These are phyloP conservation scores for Aegotheles bennettii DNA, from an alignment of 2,113 vertebrate species.

Conservation along the genomic window DNA sequence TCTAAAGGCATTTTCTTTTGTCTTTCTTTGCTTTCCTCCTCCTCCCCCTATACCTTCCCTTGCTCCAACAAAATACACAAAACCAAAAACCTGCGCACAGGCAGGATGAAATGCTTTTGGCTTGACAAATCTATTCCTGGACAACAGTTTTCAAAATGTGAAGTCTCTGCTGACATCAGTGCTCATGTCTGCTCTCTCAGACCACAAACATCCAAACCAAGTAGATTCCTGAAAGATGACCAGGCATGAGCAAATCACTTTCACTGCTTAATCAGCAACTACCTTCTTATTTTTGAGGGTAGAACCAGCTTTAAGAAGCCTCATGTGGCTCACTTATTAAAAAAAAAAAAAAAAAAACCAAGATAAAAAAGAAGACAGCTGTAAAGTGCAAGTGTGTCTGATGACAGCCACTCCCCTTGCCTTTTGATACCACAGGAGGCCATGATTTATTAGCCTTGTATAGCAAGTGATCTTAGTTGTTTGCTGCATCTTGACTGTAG, in stretches of 20 bases:
- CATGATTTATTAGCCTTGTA: neutral
- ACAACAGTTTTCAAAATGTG: neutral
- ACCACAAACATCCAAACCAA: conserved; percentile 32
- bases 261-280: neutral
- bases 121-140: neutral
- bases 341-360: neutral
- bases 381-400: neutral
- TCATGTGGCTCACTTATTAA: neutral
- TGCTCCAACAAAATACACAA: neutral
- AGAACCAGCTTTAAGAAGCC: neutral
- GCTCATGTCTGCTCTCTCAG: neutral
- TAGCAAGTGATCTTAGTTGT: neutral
- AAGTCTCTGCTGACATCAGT: neutral
- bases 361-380: neutral
- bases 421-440: neutral
- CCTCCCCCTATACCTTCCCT: neutral
- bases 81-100: neutral
- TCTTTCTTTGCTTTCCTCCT: neutral
- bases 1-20: neutral
- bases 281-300: neutral
- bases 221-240: neutral
- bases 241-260: neutral
- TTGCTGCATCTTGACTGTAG: neutral
- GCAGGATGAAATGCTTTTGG: neutral
- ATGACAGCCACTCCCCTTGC: neutral